Evolutionary conservation across 2,888 invertebrate species (phyloP).

Genomic region (Drosophila colorata): DNA sequence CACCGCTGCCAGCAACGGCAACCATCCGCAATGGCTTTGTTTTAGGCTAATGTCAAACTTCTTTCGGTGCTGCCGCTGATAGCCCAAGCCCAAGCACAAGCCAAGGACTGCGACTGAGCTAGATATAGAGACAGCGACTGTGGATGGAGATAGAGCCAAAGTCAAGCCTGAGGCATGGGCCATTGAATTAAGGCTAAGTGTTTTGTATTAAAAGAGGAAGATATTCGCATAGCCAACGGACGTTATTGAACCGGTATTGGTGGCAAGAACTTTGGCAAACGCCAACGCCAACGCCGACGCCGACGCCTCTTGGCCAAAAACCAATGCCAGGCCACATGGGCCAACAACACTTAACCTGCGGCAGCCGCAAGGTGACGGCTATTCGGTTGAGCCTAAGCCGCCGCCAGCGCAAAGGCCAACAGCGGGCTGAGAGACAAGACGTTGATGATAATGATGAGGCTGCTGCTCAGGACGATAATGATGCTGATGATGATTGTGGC

Average conservation of each 20-base stretch:
- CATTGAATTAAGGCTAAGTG: constrained; percentile 67
- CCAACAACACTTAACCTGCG: constrained; percentile 69
- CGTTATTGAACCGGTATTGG: constrained; percentile 12
- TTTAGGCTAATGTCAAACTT: constrained; percentile 59
- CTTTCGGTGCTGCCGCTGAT: constrained; percentile 12
- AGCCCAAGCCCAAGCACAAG: constrained; percentile 19
- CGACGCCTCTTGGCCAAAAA: constrained; percentile 1
- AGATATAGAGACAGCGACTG: neutral
- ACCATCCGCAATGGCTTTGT: constrained; percentile 31
- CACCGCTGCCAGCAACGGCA: neutral
- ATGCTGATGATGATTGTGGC: constrained; percentile 17
- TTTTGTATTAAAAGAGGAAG: constrained; percentile 13
- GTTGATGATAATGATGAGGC: constrained; percentile 1
- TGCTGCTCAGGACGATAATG: neutral
- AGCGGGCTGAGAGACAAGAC: neutral
- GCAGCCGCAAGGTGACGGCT: constrained; percentile 57
- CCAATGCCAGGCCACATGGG: constrained; percentile 59
- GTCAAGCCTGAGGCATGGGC: constrained; percentile 25
- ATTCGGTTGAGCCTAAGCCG: constrained; percentile 18
- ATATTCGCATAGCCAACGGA: constrained; percentile 5
- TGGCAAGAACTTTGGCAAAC: constrained; percentile 18
- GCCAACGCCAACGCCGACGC: neutral
- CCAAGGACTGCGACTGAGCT: neutral
- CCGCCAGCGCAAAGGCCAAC: constrained; percentile 12
- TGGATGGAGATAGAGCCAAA: neutral